Base-by-base conservation (phyloP, 2,888 invertebrate species). In the Cataglyphis cursor region DNA sequence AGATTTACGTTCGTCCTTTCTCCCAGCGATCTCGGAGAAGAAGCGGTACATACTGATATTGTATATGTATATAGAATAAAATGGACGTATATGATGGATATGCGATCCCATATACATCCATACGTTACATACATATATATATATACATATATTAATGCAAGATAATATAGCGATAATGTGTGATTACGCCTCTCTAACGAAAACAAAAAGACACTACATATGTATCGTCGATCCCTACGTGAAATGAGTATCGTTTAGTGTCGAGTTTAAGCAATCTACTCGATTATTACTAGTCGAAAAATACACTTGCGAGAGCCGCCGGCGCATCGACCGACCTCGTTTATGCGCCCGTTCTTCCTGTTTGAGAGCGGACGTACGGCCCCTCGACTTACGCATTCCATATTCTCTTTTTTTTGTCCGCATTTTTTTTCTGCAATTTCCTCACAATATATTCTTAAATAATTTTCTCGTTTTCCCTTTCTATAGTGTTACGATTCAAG, bases 241-340 rank as follows among this genome's bases (percentile, higher is more conserved):
- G 86, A 91, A 90, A 89, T 87, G 89, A 86, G 85, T 88, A 86
- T 86, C 88, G 73, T 86, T 86, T 83, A 48, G 2, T 59, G 74
- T 61, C 84, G 76, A 76, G 66, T 89, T 91, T 91, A 66, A 90
- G 82, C 91, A 90, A 92, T 91, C 90, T 24, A 90, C 91, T 92
- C 91, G 90, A 92, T 94, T 93, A 93, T 92, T 92, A 92, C 93
- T 93, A 92, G 90, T 85, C 89, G 88, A 91, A 91, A 92, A 93
- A 92, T 93, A 93, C 92, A 91, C 90, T 89, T 85, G 83, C 87
- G 88, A 85, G 89, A 90, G 85, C 85, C 87, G 84, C 82, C 88
- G 85, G 81, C 85, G 81, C 86, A 85, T 82, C 85, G 87, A 84
- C 61, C 82, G 85, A 82, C 80, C 85, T 73, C 44, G 15, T 80